Base-by-base conservation (phyloP, 2,888 invertebrate species). In the Tetrapedia diversipes region DNA sequence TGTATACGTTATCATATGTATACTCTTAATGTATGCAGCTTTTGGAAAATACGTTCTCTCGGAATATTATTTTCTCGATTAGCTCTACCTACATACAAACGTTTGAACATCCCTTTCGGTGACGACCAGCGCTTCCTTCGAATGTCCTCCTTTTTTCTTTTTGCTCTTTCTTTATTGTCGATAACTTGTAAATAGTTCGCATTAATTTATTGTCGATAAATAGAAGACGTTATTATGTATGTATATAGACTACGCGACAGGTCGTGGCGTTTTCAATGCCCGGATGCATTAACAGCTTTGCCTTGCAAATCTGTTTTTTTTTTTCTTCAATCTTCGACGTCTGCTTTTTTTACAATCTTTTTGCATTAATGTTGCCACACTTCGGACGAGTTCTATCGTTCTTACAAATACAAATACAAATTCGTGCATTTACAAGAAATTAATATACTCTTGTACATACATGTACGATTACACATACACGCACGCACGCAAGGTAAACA, bases 31-130 rank as follows among this genome's bases (percentile, higher is more conserved):
- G 45, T 68, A 67, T 60, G 63, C 66, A 65, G 75, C 67, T 71
- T 77, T 77, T 83, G 83, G 85, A 88, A 88, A 88, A 87, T 87
- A 87, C 84, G 78, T 80, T 78, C 75, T 77, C 72, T 67, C 45
- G 64, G 65, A 71, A 79, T 83, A 72, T 59, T 77, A 60, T 76
- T 24, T 70, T 60, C 32, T 65, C 75, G 70, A 51, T 77, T 49
- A 54, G 47, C 73, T 59, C 49, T 74, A 63, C 51, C 65, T 76
- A 67, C 68, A 65, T 43, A 49, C 60, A 47, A 39, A 64, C 63
- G 49, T 66, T 71, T 34, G 73, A 80, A 76, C 73, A 71, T 76
- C 57, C 47, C 74, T 65, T 41, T 75, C 73, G 79, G 79, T 70
- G 79, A 82, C 81, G 82, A 51, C 83, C 83, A 83, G 83, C 83